Conservation (phyloP, 2,888 invertebrate genomes). For the Campoplex capitator region DNA sequence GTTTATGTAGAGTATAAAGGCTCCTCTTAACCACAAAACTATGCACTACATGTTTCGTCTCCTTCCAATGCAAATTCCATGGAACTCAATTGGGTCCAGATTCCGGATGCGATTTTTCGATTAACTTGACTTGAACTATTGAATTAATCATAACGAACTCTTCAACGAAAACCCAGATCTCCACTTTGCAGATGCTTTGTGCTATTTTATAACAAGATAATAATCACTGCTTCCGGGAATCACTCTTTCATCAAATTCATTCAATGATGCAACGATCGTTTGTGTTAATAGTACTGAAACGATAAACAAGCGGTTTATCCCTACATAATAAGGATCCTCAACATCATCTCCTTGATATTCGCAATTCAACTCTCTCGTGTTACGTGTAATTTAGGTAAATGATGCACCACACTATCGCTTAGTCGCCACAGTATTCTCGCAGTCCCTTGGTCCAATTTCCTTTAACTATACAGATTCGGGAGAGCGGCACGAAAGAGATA, state of each 20-base stretch:
- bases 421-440: slow-evolving; percentile 21
- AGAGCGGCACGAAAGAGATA: slow-evolving; percentile 3
- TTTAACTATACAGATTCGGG: slow-evolving; percentile 56
- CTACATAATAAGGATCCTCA: too few species aligned
- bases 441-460: slow-evolving; percentile 58
- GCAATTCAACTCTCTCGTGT: slow-evolving; percentile 54
- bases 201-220: neutral
- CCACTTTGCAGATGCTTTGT: neutral
- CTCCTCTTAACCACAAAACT: neutral
- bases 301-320: neutral
- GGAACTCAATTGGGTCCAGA: neutral
- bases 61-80: neutral
- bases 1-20: neutral
- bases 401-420: slow-evolving; percentile 21
- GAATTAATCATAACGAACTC: neutral
- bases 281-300: neutral
- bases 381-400: slow-evolving; percentile 58
- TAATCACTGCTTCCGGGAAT: neutral
- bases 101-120: neutral
- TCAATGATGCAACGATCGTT: neutral
- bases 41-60: neutral
- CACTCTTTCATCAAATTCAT: neutral
- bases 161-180: neutral
- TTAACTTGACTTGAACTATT: too few species aligned
- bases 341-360: slow-evolving; percentile 8